Base-by-base conservation (phyloP, 1,140 invertebrate genomes). In the Eupeodes corollae region DNA sequence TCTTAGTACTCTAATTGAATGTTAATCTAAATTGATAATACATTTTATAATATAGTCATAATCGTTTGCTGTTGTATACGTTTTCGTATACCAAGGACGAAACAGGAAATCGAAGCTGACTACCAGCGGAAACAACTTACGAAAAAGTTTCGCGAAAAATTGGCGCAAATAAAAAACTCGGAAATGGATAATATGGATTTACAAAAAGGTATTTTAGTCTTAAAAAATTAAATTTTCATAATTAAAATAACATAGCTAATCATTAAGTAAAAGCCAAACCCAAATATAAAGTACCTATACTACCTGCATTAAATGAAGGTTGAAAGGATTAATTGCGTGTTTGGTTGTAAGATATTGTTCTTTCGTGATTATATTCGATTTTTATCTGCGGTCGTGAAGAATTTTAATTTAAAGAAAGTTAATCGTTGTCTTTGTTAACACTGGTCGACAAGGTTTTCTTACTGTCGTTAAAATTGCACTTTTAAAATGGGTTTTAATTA, bases 71-170 rank as follows among this genome's bases (percentile, higher is more conserved):
- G 89, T 58, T 90, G 89, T 56, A 76, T 89, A 42, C 80, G 83
- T 46, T 88, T 91, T 59, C 78, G 90, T 26, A 84, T 94, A 53
- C 90, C 90, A 2, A 75, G 89, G 19, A 93, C 89, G 0, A 93
- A 92, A 61, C 89, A 93, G 68, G 88, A 93, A 67, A 93, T 94
- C 42, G 88, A 93, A 64, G 88, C 86, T 1, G 87, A 94, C 70
- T 90, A 86, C 67, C 78, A 87, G 52, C 73, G 90, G 5, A 83
- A 86, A 55, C 83, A 84, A 63, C 79, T 94, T 21, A 83, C 88
- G 0, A 77, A 76, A 51, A 88, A 83, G 61, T 93, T 93, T 67
- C 74, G 83, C 13, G 79, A 84, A 49, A 78, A 89, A 59, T 69
- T 94, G 12, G 78, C 79, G 51, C 79, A 83, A 53, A 88, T 94